Base-by-base conservation (phyloP, 2,113 vertebrate species). In the Syngnathoides biaculeatus region DNA sequence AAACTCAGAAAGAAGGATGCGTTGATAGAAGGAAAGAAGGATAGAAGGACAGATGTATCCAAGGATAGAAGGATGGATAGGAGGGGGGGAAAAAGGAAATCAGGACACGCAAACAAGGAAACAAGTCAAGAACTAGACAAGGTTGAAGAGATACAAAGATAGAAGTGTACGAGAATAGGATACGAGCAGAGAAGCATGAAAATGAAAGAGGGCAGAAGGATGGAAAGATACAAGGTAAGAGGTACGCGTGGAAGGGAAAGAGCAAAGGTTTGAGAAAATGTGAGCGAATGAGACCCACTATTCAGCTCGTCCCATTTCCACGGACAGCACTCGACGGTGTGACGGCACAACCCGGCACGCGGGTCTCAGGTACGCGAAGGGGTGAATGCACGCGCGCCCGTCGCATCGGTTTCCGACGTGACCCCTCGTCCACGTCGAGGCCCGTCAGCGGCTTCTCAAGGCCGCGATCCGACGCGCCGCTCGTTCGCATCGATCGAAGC, bases 401-500 rank as follows among this genome's bases (percentile, higher is more conserved):
- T 79, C 80, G 84, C 72, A 79, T 72, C 72, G 77, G 79, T 79
- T 86, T 85, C 84, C 84, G 87, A 81, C 72, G 78, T 19, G 53
- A 81, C 66, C 87, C 62, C 47, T 61, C 47, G 38, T 85, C 48
- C 73, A 84, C 66, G 81, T 80, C 67, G 72, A 60, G 15, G 80
- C 82, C 87, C 0, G 62, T 77, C 26, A 82, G 87, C 81, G 73
- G 77, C 85, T 79, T 86, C 76, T 82, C 75, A 85, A 79, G 80
- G 78, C 53, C 71, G 47, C 60, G 78, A 86, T 81, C 73, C 57
- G 11, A 72, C 67, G 74, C 82, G 77, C 82, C 81, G 85, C 87
- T 83, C 73, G 83, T 85, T 84, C 79, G 78, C 82, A 91, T 90
- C 78, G 90, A 92, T 91, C 89, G 83, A 87, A 86, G 81, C 84